These are phyloP conservation scores for Lota lota DNA, from an alignment of 2,113 vertebrate genomes.

Conservation along the genomic window DNA sequence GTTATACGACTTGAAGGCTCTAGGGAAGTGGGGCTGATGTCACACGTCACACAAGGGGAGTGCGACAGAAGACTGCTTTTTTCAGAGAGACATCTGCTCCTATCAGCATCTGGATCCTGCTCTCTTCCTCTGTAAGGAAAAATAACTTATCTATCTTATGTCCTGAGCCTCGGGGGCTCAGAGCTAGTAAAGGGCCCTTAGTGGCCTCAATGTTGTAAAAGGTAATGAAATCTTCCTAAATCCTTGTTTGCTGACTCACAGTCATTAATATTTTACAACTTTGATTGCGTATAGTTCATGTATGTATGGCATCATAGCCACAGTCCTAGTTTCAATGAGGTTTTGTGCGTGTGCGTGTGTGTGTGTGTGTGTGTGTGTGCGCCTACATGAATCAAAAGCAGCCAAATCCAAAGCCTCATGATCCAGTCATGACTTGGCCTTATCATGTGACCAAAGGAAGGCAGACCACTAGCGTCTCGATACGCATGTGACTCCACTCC, in stretches of 20 bases:
- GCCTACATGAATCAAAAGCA: neutral
- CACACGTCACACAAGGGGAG: constrained; percentile 20
- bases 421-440: constrained; percentile 52
- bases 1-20: constrained; percentile 17
- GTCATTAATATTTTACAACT: too few species aligned
- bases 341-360: neutral
- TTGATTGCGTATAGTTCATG: too few species aligned
- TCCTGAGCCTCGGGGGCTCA: too few species aligned
- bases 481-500: constrained; percentile 14
- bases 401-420: constrained; percentile 37
- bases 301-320: too few species aligned
- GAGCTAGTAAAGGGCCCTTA: too few species aligned
- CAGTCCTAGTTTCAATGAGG: too few species aligned
- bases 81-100: constrained; percentile 37
- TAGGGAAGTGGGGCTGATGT: constrained; percentile 41
- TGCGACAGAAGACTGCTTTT: constrained; percentile 19
- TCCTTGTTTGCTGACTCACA: too few species aligned
- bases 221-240: too few species aligned
- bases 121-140: neutral
- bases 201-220: too few species aligned
- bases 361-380: neutral
- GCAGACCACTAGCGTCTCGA: constrained; percentile 6
- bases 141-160: neutral
- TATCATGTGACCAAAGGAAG: constrained; percentile 42
- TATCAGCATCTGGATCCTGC: constrained; percentile 5